Evolutionary conservation across 2,113 vertebrate genomes (phyloP).

Genomic region (Shinisaurus crocodilurus): DNA sequence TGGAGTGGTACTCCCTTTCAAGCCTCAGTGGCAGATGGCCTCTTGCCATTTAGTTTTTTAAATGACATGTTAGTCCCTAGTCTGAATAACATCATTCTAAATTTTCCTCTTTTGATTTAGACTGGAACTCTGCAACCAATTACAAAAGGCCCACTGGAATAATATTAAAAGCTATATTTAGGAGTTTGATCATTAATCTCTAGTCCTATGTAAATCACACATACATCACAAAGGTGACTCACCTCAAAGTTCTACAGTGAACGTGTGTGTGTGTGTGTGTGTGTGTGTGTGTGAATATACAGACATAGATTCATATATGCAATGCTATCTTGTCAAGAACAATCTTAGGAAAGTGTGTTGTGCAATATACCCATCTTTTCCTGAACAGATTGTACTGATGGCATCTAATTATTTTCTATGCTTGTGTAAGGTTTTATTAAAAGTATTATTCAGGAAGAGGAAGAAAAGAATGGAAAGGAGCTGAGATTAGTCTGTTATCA

Average conservation of each 20-base stretch:
- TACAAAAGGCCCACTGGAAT: background rate
- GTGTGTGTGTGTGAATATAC: background rate
- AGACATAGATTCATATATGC: background rate
- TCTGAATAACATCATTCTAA: background rate
- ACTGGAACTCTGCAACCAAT: background rate
- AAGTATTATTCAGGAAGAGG: constrained; percentile 50
- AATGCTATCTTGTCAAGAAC: background rate
- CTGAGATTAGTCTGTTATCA: constrained; percentile 70
- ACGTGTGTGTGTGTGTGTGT: too few species aligned
- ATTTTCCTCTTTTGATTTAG: background rate
- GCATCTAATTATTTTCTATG: constrained; percentile 33
- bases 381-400: constrained; percentile 31
- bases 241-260: background rate
- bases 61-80: background rate
- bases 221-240: background rate
- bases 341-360: background rate
- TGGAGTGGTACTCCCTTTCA: background rate
- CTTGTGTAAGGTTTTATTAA: constrained; percentile 63
- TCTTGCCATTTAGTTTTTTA: background rate
- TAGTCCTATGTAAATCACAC: background rate
- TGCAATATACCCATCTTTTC: constrained; percentile 51
- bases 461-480: constrained; percentile 62
- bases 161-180: background rate
- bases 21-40: background rate
- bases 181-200: background rate